A percentile compares a stretch with the other conserved stretches of the same genome.
phyloP scores from a whole-genome alignment of 2,888 invertebrate species.

The Eupelmus urozonus region DNA sequence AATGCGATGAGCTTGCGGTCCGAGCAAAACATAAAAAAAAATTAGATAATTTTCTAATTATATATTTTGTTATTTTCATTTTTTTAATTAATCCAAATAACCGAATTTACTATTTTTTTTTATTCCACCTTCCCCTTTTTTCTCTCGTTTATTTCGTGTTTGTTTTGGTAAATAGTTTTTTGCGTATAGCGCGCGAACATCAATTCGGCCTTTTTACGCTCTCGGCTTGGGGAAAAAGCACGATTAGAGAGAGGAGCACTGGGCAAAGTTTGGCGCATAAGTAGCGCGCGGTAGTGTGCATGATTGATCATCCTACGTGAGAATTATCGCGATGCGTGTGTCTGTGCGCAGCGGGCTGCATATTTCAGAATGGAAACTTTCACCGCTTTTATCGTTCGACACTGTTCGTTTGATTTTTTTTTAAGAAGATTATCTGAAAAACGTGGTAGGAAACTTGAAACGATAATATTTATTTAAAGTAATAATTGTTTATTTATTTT shows the following conservation, averaged over 20 bases:
- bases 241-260: not conserved
- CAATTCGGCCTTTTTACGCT: not conserved
- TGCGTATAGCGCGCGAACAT: too few species aligned
- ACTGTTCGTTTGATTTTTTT: too few species aligned
- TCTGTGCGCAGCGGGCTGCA: not conserved
- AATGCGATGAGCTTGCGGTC: too few species aligned
- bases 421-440: too few species aligned
- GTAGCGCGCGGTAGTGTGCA: not conserved
- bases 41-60: too few species aligned
- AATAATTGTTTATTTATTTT: too few species aligned
- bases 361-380: conserved; percentile 17
- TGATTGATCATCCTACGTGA: conserved; percentile 31
- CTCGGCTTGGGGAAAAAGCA: not conserved
- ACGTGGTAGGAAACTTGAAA: too few species aligned
- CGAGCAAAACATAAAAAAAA: too few species aligned
- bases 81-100: too few species aligned
- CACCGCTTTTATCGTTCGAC: conserved; percentile 1
- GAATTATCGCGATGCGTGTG: conserved; percentile 10
- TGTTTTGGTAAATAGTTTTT: not conserved
- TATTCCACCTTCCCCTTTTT: not conserved
- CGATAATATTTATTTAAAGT: too few species aligned
- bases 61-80: too few species aligned
- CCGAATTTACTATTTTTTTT: too few species aligned
- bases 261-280: conserved; percentile 4
- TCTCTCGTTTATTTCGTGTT: not conserved